phyloP scores from a whole-genome alignment of 1,140 invertebrate species.

The Panulirus ornatus region DNA sequence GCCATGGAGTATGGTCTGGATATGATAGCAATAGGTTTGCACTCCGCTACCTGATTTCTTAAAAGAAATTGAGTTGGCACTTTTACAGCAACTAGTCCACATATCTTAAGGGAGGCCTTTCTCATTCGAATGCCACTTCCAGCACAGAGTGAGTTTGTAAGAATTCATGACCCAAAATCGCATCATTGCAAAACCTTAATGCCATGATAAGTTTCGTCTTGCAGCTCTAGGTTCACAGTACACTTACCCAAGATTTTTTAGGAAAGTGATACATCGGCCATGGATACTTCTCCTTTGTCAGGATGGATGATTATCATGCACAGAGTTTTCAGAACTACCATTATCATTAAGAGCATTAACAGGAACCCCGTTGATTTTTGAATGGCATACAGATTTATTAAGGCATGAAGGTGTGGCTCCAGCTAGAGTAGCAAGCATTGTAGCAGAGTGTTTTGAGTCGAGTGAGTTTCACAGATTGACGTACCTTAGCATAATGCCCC shows the following conservation, averaged over 20 bases:
- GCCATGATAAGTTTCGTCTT: too few species aligned
- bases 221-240: conserved; percentile 1
- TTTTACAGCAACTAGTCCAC: not conserved
- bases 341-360: conserved; percentile 4
- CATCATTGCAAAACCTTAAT: too few species aligned
- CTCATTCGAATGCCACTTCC: conserved; percentile 3
- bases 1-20: not conserved
- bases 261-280: conserved; percentile 1
- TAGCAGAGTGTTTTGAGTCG: not conserved
- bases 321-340: conserved; percentile 4
- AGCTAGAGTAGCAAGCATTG: conserved; percentile 10
- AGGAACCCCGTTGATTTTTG: not conserved
- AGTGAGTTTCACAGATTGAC: not conserved
- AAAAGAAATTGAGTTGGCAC: not conserved
- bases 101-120: not conserved
- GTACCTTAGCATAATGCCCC: not conserved
- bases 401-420: too few species aligned
- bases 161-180: too few species aligned
- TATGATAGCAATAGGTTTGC: not conserved
- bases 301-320: not conserved
- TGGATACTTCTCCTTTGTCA: not conserved
- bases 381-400: not conserved
- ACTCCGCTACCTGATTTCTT: not conserved
- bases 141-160: not conserved
- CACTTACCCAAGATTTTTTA: conserved; percentile 4